These are phyloP conservation scores for Chironomus tepperi DNA, from an alignment of 1,140 invertebrate genomes.

Conservation along the genomic window DNA sequence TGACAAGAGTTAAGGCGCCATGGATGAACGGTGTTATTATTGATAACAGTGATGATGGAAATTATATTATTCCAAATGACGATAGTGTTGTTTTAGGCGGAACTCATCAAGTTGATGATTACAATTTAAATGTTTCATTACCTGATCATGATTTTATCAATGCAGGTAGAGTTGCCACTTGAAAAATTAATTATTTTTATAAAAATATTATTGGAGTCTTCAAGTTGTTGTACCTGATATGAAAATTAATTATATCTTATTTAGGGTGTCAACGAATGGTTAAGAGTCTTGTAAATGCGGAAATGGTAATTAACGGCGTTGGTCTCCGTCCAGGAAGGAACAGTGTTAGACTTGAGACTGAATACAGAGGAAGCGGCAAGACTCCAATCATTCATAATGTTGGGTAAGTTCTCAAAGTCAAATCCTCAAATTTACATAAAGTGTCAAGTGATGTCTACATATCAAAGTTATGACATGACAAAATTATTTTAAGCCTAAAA, in stretches of 20 bases:
- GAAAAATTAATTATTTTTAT: too few species aligned
- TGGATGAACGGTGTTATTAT: slow-evolving; percentile 50
- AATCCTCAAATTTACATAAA: too few species aligned
- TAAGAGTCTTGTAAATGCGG: slow-evolving; percentile 47
- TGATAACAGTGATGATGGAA: slow-evolving; percentile 47
- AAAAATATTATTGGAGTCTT: too few species aligned
- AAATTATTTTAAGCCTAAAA: slow-evolving; percentile 27
- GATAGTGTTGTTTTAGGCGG: slow-evolving; percentile 64
- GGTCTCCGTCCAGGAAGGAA: slow-evolving; percentile 63
- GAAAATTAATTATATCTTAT: too few species aligned
- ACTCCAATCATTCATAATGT: not conserved
- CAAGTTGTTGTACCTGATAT: too few species aligned
- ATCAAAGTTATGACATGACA: slow-evolving; percentile 25
- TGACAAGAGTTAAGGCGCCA: slow-evolving; percentile 52
- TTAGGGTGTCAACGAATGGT: slow-evolving; percentile 49
- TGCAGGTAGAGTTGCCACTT: slow-evolving; percentile 27
- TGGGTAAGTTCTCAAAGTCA: slow-evolving; percentile 26
- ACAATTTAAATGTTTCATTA: slow-evolving; percentile 44
- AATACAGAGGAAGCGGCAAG: slow-evolving; percentile 29
- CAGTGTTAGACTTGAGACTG: slow-evolving; percentile 55
- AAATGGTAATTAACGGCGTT: slow-evolving; percentile 53
- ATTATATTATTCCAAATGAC: slow-evolving; percentile 65
- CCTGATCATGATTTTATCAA: slow-evolving; percentile 54
- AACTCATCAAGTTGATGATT: slow-evolving; percentile 58
- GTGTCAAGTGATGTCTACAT: not conserved